Conservation (phyloP, 2,113 vertebrate genomes). For the Psammodynastes pulverulentus region DNA sequence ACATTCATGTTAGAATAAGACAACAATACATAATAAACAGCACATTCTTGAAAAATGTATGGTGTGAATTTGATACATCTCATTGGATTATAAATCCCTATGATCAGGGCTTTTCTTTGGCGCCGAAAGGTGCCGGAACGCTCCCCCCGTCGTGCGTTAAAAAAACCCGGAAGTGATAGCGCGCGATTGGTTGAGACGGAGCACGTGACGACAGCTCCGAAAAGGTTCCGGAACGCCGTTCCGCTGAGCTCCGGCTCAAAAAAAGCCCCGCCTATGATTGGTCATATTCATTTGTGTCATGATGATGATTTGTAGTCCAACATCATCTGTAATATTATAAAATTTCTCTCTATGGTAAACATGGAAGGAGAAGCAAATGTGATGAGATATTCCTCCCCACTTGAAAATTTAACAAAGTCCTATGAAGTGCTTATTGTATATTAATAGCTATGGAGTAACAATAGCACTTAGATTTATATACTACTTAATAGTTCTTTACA, state of each 20-base stretch:
- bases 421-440: background rate
- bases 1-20: background rate
- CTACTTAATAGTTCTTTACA: background rate
- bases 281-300: background rate
- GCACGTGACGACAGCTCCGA: too few relatives aligned
- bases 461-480: background rate
- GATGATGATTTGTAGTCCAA: background rate
- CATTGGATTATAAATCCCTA: background rate
- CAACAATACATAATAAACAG: background rate
- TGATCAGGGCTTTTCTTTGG: too few relatives aligned
- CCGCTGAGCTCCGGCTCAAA: too few relatives aligned
- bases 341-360: background rate
- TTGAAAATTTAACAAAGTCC: background rate
- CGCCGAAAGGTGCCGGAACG: too few relatives aligned
- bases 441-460: background rate
- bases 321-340: background rate
- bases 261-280: too few relatives aligned
- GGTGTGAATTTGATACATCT: background rate
- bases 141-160: too few relatives aligned
- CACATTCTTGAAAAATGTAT: background rate
- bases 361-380: background rate
- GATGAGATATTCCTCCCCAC: background rate
- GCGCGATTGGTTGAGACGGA: too few relatives aligned
- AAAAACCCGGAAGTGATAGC: too few relatives aligned
- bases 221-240: too few relatives aligned